Evolutionary conservation across 1,140 invertebrate genomes (phyloP).

Genomic region (Drosophila teissieri): DNA sequence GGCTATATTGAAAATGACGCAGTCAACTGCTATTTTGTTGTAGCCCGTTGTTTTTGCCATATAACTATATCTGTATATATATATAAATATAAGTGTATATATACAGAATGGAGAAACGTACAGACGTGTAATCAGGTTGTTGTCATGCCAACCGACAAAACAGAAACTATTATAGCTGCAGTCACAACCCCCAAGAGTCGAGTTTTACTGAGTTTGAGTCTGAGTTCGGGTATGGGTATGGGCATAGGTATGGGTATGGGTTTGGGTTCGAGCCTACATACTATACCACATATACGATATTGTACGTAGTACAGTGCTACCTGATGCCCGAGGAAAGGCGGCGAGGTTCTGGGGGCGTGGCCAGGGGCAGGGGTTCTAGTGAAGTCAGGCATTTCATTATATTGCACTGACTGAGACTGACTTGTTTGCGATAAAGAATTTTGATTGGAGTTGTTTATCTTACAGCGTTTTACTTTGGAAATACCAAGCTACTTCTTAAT

Average conservation of each 20-base stretch:
- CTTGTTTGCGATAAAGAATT: conserved; percentile 8
- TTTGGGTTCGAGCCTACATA: conserved; percentile 12
- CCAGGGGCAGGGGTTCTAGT: not conserved
- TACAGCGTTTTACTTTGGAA: not conserved
- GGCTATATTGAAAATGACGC: conserved; percentile 46
- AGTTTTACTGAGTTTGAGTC: conserved; percentile 22
- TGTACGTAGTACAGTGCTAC: conserved; percentile 41
- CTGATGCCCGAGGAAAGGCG: conserved; percentile 23
- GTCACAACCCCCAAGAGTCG: conserved; percentile 35
- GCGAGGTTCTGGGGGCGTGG: not conserved
- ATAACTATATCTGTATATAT: not conserved
- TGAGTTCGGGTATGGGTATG: not conserved
- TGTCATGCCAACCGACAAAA: conserved; percentile 70
- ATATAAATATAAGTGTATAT: not conserved
- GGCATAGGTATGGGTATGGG: conserved; percentile 6
- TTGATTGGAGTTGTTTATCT: conserved; percentile 18
- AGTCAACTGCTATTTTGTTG: conserved; percentile 32
- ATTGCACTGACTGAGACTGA: not conserved
- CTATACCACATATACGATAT: conserved; percentile 1
- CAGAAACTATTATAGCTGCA: conserved; percentile 51
- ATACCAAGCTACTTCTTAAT: not conserved
- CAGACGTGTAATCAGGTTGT: conserved; percentile 62
- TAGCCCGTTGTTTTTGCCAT: conserved; percentile 14
- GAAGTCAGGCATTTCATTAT: not conserved
- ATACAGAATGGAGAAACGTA: conserved; percentile 18